Evolutionary conservation across 2,113 vertebrate species (phyloP).

Genomic region (Stegastes partitus): DNA sequence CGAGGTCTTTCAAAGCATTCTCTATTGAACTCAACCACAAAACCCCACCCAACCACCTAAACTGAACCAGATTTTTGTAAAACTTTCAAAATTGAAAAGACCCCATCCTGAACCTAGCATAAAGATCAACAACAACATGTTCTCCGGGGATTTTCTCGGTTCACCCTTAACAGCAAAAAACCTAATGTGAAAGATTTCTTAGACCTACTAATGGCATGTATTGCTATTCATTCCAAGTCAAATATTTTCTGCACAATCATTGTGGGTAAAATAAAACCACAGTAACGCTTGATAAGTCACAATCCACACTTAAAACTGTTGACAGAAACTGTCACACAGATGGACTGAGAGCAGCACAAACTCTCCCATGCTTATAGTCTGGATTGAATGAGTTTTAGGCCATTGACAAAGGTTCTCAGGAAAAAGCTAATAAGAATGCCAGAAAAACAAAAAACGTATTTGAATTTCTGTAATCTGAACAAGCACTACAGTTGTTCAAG

Average conservation of each 20-base stretch:
- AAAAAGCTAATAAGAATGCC: constrained; percentile 44
- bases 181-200: not conserved
- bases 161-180: constrained; percentile 2
- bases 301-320: constrained; percentile 37
- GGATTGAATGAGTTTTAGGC: constrained; percentile 30
- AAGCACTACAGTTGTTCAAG: constrained; percentile 31
- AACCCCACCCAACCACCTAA: constrained; percentile 83
- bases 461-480: constrained; percentile 43
- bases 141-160: constrained; percentile 14
- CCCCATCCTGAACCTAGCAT: constrained; percentile 28
- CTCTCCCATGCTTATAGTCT: constrained; percentile 10
- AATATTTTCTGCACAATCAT: constrained; percentile 27
- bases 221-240: constrained; percentile 11
- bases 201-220: not conserved
- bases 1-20: constrained; percentile 81
- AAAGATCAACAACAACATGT: constrained; percentile 24
- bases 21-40: constrained; percentile 75
- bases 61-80: constrained; percentile 78
- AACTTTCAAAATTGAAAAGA: constrained; percentile 65
- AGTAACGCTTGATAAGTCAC: constrained; percentile 31
- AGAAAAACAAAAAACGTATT: constrained; percentile 60
- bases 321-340: constrained; percentile 43
- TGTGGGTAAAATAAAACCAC: constrained; percentile 13
- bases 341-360: constrained; percentile 29
- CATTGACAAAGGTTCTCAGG: constrained; percentile 25